Percentiles rank a stretch among this genome's conserved stretches.
These are phyloP conservation scores for Nansenia antarctica DNA, from an alignment of 2,113 vertebrate species.

Conservation along the genomic window DNA sequence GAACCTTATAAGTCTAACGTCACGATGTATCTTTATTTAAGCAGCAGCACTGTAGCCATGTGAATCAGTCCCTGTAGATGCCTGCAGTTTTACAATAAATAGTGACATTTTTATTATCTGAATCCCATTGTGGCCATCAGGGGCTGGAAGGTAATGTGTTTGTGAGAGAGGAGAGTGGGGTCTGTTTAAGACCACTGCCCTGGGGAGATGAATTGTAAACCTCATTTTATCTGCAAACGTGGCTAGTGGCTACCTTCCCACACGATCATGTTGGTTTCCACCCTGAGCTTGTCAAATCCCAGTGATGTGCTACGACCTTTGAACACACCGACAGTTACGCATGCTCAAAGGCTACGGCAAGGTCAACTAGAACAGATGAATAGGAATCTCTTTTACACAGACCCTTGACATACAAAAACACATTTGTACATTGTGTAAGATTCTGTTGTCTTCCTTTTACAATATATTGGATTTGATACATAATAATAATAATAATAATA, in stretches of 20 bases:
- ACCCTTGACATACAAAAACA: too few relatives aligned
- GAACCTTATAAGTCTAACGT: too few relatives aligned
- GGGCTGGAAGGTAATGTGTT: constrained; percentile 15
- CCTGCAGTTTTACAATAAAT: constrained; percentile 27
- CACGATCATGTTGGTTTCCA: too few relatives aligned
- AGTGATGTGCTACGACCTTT: neutral
- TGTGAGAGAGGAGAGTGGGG: neutral
- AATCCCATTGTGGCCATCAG: constrained; percentile 20
- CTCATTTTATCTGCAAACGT: neutral
- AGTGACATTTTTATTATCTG: constrained; percentile 35
- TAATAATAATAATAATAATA: too few relatives aligned
- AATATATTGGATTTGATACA: too few relatives aligned
- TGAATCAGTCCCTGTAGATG: constrained; percentile 2
- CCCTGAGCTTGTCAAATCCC: too few relatives aligned
- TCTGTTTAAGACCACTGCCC: constrained; percentile 5
- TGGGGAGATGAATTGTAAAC: constrained; percentile 18
- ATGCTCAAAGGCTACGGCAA: constrained; percentile 12
- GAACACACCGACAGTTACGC: neutral
- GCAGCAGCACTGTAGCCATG: neutral
- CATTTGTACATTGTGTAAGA: too few relatives aligned
- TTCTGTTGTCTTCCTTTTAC: too few relatives aligned
- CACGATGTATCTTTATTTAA: constrained; percentile 9
- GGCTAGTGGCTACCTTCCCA: too few relatives aligned
- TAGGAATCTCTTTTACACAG: neutral
- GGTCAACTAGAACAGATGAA: constrained; percentile 7